Conservation (phyloP, 2,113 vertebrate species). For the Syngnathoides biaculeatus region DNA sequence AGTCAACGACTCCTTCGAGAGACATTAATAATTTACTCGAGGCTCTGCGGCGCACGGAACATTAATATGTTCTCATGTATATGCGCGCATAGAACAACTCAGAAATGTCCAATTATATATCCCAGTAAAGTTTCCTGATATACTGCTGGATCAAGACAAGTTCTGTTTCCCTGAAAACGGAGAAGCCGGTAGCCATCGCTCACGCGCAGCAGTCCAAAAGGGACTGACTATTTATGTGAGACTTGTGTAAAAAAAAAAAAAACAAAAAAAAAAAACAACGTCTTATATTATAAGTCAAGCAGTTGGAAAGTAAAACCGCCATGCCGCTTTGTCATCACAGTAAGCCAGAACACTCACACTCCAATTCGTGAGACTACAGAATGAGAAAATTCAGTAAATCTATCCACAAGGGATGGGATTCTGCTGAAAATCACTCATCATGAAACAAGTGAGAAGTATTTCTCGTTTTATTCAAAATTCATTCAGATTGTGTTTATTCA, state of each 20-base stretch:
- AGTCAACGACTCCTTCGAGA: not conserved
- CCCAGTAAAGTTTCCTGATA: constrained; percentile 1
- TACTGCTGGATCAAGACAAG: not conserved
- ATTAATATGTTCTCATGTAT: not conserved
- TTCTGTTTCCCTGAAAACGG: not conserved
- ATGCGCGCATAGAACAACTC: not conserved
- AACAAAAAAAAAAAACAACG: too few species aligned
- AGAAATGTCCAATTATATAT: constrained; percentile 1
- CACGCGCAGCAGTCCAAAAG: not conserved
- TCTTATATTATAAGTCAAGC: not conserved
- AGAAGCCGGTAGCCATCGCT: not conserved
- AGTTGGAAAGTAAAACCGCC: not conserved
- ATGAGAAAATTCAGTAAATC: not conserved
- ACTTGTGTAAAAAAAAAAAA: constrained; percentile 1
- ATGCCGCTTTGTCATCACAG: not conserved
- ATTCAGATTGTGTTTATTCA: not conserved
- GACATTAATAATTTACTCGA: not conserved
- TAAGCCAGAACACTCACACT: not conserved
- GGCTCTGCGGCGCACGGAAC: not conserved
- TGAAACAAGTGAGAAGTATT: not conserved
- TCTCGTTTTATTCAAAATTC: not conserved
- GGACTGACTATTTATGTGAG: not conserved
- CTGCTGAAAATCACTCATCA: too few species aligned
- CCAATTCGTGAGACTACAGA: not conserved
- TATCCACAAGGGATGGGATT: not conserved